A percentile compares a stretch with the other conserved stretches of the same genome.
phyloP scores from a whole-genome alignment of 1,140 invertebrate genomes.

The Acromyrmex echinatior region DNA sequence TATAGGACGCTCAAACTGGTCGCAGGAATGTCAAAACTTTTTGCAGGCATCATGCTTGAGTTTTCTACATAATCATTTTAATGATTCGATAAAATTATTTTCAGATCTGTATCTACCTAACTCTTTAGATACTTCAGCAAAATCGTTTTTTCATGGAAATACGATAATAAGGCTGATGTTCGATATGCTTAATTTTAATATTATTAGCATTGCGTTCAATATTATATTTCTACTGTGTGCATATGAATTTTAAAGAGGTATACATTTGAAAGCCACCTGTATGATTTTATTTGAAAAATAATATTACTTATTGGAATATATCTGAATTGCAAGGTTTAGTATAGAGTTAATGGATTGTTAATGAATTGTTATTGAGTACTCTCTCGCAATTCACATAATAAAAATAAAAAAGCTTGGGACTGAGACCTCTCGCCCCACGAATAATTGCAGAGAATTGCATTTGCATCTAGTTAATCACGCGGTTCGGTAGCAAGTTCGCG shows the following conservation, averaged over 20 bases:
- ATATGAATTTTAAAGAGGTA: background rate
- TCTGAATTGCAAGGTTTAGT: background rate
- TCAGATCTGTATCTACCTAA: too few relatives aligned
- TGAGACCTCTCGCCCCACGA: constrained; percentile 11
- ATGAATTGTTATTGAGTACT: constrained; percentile 36
- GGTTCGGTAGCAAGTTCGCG: constrained; percentile 48
- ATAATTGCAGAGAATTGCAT: constrained; percentile 44
- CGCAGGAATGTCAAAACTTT: too few relatives aligned
- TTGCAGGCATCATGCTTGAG: too few relatives aligned
- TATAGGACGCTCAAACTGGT: too few relatives aligned
- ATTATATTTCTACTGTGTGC: background rate
- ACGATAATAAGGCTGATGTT: background rate
- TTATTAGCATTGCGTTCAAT: background rate
- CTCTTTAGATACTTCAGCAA: too few relatives aligned
- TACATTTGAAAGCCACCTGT: background rate
- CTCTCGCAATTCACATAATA: background rate
- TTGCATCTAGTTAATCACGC: constrained; percentile 61
- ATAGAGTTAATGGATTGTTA: constrained; percentile 44
- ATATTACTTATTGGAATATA: background rate
- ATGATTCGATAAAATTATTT: too few relatives aligned
- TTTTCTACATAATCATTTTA: too few relatives aligned
- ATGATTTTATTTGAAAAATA: background rate
- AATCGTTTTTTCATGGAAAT: background rate
- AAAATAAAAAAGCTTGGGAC: background rate
- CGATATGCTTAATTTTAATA: background rate